Evolutionary conservation across 2,797 vertebrate genomes (phyloP).

Genomic region (Champsocephalus gunnari): DNA sequence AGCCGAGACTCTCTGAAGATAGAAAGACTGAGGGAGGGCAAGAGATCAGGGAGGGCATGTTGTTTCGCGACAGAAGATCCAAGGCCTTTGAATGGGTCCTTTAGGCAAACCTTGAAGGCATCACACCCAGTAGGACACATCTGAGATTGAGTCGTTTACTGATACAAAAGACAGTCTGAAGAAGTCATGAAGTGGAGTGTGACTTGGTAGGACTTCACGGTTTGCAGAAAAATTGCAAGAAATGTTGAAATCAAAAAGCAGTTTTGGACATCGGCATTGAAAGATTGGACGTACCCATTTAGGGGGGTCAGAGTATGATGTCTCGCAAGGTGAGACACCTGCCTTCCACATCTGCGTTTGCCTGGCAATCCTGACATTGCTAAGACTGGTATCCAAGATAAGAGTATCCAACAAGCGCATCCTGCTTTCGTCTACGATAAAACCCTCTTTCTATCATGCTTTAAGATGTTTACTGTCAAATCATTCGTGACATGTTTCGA

Average conservation of each 20-base stretch:
- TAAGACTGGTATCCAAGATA: not conserved
- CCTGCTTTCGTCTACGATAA: no score
- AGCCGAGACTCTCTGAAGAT: constrained; percentile 75
- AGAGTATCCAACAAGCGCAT: not conserved
- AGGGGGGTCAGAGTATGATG: not conserved
- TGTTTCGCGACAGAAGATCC: not conserved
- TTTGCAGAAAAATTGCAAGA: not conserved
- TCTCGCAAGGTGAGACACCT: no score
- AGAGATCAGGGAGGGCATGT: not conserved
- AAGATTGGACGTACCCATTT: not conserved
- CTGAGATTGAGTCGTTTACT: not conserved
- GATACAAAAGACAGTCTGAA: constrained; percentile 5
- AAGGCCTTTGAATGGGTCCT: not conserved
- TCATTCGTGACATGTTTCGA: not conserved
- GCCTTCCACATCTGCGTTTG: not conserved
- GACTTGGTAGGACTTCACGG: not conserved
- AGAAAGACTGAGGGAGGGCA: not conserved
- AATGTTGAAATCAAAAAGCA: not conserved
- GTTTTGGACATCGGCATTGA: not conserved
- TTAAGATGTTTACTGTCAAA: no score
- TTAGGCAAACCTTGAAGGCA: not conserved
- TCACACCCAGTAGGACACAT: not conserved
- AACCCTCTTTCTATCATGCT: no score
- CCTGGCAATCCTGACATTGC: not conserved
- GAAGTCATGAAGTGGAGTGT: not conserved